These are phyloP conservation scores for Callionymus lyra DNA, from an alignment of 2,113 vertebrate species.

Conservation along the genomic window DNA sequence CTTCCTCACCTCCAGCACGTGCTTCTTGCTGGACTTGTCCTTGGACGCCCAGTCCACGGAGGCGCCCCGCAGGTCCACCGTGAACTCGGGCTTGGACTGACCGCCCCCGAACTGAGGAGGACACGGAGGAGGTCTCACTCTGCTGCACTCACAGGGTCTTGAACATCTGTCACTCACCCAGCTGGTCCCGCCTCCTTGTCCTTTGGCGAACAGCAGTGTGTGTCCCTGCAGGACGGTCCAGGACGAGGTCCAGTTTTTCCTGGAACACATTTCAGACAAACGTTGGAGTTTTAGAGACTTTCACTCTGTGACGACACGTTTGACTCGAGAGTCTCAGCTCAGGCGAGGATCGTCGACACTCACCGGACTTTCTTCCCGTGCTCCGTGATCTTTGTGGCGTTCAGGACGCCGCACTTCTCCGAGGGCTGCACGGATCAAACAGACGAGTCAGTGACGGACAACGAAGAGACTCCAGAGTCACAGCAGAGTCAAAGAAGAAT, in stretches of 20 bases:
- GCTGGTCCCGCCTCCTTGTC: slow-evolving; percentile 82
- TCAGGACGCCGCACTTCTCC: slow-evolving; percentile 86
- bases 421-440: slow-evolving; percentile 67
- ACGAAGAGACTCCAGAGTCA: not conserved
- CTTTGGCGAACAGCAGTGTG: slow-evolving; percentile 82
- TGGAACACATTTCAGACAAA: slow-evolving; percentile 46
- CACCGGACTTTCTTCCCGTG: slow-evolving; percentile 92
- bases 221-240: slow-evolving; percentile 87
- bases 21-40: slow-evolving; percentile 96
- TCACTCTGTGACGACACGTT: too few species aligned
- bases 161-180: slow-evolving; percentile 79
- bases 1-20: slow-evolving; percentile 82
- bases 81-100: slow-evolving; percentile 92
- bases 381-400: slow-evolving; percentile 94
- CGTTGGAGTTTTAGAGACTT: not conserved
- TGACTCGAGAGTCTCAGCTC: too few species aligned
- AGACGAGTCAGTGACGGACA: not conserved
- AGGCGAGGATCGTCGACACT: slow-evolving; percentile 7
- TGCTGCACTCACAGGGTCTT: not conserved
- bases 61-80: slow-evolving; percentile 84
- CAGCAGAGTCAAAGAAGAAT: not conserved
- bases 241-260: slow-evolving; percentile 92
- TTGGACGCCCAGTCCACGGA: slow-evolving; percentile 85
- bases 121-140: slow-evolving; percentile 28
- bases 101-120: slow-evolving; percentile 75